Percentiles rank a stretch among this genome's conserved stretches.
phyloP scores from a whole-genome alignment of 1,140 invertebrate genomes.

The Musca domestica region DNA sequence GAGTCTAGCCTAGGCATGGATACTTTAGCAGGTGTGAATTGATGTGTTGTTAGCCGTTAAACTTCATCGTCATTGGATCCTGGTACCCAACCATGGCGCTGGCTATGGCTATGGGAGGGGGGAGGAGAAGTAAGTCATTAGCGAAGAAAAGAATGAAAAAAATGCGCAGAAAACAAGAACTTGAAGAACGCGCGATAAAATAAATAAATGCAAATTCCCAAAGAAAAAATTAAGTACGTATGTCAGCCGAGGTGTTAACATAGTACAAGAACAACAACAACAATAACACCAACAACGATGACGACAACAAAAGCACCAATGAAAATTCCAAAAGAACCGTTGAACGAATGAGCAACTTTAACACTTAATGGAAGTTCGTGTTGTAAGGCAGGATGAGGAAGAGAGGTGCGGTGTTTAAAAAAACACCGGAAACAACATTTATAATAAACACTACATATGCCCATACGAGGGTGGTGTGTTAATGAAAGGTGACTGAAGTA shows the following conservation, averaged over 20 bases:
- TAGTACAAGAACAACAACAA: neutral
- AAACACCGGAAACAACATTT: too few relatives aligned
- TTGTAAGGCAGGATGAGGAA: too few relatives aligned
- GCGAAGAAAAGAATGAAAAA: neutral
- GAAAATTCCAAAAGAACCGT: neutral
- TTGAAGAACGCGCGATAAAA: neutral
- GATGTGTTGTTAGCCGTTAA: slow-evolving; percentile 10
- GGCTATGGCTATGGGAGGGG: neutral
- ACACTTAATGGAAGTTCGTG: too few relatives aligned
- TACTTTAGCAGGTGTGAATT: slow-evolving; percentile 5
- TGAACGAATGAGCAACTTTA: slow-evolving; percentile 1
- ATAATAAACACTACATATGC: too few relatives aligned
- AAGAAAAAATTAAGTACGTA: slow-evolving; percentile 21
- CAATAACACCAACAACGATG: neutral
- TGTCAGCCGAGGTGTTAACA: slow-evolving; percentile 20
- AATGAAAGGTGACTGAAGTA: too few relatives aligned
- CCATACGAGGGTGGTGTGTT: too few relatives aligned
- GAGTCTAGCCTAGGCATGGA: neutral
- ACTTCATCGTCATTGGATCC: neutral
- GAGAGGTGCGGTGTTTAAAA: too few relatives aligned
- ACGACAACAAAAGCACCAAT: neutral
- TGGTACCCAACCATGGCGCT: neutral
- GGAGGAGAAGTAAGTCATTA: slow-evolving; percentile 4
- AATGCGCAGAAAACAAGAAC: neutral
- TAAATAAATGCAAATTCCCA: slow-evolving; percentile 19